A percentile compares a stretch with the other conserved stretches of the same genome.
Conservation (phyloP, 1,140 invertebrate genomes). For the Branchinecta lynchi region DNA sequence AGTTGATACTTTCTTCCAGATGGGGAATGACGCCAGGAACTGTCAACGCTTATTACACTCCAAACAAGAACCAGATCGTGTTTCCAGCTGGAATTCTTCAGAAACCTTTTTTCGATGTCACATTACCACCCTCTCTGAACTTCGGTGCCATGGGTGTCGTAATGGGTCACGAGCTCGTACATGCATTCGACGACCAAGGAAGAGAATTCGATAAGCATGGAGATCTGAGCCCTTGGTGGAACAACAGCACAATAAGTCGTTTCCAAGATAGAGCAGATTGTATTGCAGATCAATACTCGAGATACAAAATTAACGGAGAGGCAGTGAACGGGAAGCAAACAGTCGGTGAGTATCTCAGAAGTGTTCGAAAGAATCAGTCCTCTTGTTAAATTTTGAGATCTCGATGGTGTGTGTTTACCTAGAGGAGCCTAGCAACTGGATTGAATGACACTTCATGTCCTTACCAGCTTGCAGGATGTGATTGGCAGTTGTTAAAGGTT, state of each 20-base stretch:
- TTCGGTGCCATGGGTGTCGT: slow-evolving; percentile 93
- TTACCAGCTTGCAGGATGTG: too few relatives aligned
- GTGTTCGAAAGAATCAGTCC: too few relatives aligned
- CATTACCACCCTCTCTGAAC: slow-evolving; percentile 76
- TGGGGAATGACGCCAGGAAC: slow-evolving; percentile 85
- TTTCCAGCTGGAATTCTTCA: slow-evolving; percentile 93
- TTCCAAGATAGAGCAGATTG: slow-evolving; percentile 83
- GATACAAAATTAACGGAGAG: slow-evolving; percentile 48
- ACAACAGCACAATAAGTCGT: slow-evolving; percentile 69
- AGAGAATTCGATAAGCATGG: slow-evolving; percentile 80
- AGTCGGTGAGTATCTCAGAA: slow-evolving; percentile 33
- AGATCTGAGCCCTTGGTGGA: slow-evolving; percentile 96
- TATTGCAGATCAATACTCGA: slow-evolving; percentile 76
- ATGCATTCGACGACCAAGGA: slow-evolving; percentile 91
- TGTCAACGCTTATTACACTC: slow-evolving; percentile 97
- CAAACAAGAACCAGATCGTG: slow-evolving; percentile 92
- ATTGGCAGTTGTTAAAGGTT: too few relatives aligned
- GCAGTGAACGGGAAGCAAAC: slow-evolving; percentile 59
- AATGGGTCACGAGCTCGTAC: slow-evolving; percentile 86
- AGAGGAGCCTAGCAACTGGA: too few relatives aligned
- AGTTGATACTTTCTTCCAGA: slow-evolving; percentile 33
- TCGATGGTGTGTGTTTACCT: too few relatives aligned
- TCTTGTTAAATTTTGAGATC: too few relatives aligned
- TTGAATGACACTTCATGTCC: too few relatives aligned
- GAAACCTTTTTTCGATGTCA: slow-evolving; percentile 77